phyloP scores from a whole-genome alignment of 2,888 invertebrate species.

The Mimachlamys varia region DNA sequence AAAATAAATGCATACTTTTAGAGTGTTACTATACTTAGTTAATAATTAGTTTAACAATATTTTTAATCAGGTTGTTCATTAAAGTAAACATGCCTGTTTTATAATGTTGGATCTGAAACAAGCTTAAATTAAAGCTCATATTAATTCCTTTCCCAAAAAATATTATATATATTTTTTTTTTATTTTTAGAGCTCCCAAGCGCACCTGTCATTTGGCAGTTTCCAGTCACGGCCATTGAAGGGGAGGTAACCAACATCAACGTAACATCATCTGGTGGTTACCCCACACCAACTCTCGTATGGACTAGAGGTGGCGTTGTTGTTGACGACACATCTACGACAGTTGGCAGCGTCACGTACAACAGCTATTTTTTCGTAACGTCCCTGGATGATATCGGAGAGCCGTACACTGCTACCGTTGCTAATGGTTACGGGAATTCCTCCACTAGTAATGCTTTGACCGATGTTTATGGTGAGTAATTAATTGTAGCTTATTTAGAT shows the following conservation, averaged over 20 bases:
- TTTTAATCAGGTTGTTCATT: too few species aligned
- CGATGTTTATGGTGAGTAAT: background rate
- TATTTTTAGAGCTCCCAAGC: background rate
- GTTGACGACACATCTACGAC: background rate
- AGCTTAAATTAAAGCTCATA: too few species aligned
- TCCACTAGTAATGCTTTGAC: background rate
- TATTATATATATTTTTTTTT: too few species aligned
- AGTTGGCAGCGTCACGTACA: background rate
- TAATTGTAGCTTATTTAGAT: background rate
- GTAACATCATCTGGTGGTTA: background rate
- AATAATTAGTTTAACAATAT: too few species aligned
- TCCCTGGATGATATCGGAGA: background rate
- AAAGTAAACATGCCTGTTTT: too few species aligned
- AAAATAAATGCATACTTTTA: too few species aligned
- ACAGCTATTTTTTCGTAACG: background rate
- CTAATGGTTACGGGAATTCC: background rate
- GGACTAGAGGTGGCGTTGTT: background rate
- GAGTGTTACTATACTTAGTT: too few species aligned
- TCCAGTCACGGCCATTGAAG: background rate
- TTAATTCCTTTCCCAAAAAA: too few species aligned
- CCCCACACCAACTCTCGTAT: background rate
- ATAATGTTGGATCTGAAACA: too few species aligned
- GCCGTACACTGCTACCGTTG: background rate
- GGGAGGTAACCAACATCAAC: background rate
- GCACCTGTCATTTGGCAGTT: background rate